Evolutionary conservation across 2,888 invertebrate species (phyloP).

Genomic region (Ormyrus nitidulus): DNA sequence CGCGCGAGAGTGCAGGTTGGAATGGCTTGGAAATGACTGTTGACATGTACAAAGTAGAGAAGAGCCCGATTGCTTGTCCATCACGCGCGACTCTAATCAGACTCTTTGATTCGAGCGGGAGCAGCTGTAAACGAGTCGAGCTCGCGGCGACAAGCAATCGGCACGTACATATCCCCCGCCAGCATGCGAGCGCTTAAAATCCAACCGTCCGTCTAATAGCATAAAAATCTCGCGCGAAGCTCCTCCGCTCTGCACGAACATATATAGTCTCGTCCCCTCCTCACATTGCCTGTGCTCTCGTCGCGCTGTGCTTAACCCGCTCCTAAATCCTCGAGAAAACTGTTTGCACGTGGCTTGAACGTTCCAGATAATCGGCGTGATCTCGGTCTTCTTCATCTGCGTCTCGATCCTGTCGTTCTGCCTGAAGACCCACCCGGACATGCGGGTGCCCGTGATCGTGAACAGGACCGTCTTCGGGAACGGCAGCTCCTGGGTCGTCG

Average conservation of each 20-base stretch:
- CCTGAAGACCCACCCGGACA: conserved; percentile 99
- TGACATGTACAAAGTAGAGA: conserved; percentile 16
- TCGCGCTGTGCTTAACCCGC: neutral
- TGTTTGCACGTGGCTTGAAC: conserved; percentile 28
- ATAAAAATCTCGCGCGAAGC: neutral
- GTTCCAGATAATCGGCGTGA: conserved; percentile 95
- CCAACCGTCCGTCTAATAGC: neutral
- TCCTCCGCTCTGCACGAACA: neutral
- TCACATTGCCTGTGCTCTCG: conserved; percentile 26
- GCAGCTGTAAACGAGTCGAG: neutral
- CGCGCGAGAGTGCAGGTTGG: conserved; percentile 35
- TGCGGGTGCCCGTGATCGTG: conserved; percentile 93
- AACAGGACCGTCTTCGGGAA: conserved; percentile 88
- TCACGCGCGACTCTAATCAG: neutral
- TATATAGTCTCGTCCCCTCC: neutral
- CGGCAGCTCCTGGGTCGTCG: conserved; percentile 88
- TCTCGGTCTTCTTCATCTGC: conserved; percentile 99
- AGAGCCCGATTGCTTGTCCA: neutral
- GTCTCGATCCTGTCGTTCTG: conserved; percentile 99
- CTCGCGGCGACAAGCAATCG: neutral
- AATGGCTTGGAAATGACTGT: conserved; percentile 20
- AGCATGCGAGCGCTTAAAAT: conserved; percentile 29
- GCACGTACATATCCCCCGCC: neutral
- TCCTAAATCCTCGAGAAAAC: neutral
- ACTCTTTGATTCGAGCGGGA: too few species aligned